A percentile compares a stretch with the other conserved stretches of the same genome.
Evolutionary conservation across 2,113 vertebrate genomes (phyloP).

Genomic region (Melanostigma gelatinosum): DNA sequence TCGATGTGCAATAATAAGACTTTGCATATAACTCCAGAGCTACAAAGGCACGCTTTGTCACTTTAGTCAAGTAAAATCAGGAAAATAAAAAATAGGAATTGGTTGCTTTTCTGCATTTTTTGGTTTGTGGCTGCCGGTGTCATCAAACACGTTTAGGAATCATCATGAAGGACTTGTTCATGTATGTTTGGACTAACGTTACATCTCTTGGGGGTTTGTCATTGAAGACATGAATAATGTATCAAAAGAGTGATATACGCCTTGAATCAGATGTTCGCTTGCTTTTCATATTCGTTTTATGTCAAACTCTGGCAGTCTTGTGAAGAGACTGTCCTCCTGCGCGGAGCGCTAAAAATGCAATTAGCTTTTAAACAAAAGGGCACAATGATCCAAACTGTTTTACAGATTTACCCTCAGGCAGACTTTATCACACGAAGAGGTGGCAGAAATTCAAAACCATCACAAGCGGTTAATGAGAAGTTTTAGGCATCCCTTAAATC

Average conservation of each 20-base stretch:
- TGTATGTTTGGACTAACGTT: neutral
- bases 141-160: neutral
- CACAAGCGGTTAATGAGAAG: neutral
- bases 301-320: neutral
- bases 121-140: neutral
- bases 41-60: neutral
- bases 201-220: neutral
- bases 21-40: neutral
- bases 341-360: neutral
- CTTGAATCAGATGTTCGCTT: neutral
- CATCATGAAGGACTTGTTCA: neutral
- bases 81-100: neutral
- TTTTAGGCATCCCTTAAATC: neutral
- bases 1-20: too few species aligned
- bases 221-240: neutral
- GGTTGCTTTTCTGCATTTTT: neutral
- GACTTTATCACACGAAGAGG: neutral
- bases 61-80: neutral
- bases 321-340: neutral
- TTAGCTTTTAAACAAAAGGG: conserved; percentile 5
- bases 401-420: neutral
- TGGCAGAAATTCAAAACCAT: conserved; percentile 1
- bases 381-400: neutral
- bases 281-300: neutral
- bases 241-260: neutral